phyloP scores from a whole-genome alignment of 1,140 invertebrate genomes.

The Drosophila ercepeae region DNA sequence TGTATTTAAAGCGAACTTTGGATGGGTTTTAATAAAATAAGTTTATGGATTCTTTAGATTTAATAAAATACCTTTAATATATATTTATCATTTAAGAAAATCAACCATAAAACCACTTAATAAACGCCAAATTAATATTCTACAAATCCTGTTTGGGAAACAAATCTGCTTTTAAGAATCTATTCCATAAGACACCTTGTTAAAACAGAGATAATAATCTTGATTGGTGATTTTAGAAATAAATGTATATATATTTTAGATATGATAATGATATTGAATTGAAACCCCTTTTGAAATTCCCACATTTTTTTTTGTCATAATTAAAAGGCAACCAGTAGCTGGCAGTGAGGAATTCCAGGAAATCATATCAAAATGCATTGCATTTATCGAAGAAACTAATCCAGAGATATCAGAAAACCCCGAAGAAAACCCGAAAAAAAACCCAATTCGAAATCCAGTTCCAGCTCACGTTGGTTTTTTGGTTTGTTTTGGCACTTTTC shows the following conservation, averaged over 20 bases:
- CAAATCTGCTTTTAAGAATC: neutral
- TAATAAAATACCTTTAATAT: too few species aligned
- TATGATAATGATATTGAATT: neutral
- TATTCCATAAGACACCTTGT: neutral
- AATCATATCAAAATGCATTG: conserved; percentile 15
- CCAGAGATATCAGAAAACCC: conserved; percentile 60
- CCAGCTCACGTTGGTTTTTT: conserved; percentile 31
- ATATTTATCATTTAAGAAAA: neutral
- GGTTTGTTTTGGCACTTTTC: neutral
- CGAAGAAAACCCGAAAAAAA: neutral
- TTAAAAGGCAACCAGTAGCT: neutral
- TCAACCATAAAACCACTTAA: neutral
- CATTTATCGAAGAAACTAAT: conserved; percentile 43
- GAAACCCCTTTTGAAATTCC: neutral
- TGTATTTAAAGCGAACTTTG: too few species aligned
- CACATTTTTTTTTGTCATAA: neutral
- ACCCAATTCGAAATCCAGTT: conserved; percentile 9
- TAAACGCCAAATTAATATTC: neutral
- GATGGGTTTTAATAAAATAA: too few species aligned
- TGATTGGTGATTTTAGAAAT: neutral
- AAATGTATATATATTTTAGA: neutral
- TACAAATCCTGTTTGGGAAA: neutral
- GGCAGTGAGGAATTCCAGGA: conserved; percentile 16
- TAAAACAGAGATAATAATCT: neutral
- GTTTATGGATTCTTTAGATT: too few species aligned